Percentiles rank a stretch among this genome's conserved stretches.
Conservation (phyloP, 2,113 vertebrate genomes). For the Petroica traversi region DNA sequence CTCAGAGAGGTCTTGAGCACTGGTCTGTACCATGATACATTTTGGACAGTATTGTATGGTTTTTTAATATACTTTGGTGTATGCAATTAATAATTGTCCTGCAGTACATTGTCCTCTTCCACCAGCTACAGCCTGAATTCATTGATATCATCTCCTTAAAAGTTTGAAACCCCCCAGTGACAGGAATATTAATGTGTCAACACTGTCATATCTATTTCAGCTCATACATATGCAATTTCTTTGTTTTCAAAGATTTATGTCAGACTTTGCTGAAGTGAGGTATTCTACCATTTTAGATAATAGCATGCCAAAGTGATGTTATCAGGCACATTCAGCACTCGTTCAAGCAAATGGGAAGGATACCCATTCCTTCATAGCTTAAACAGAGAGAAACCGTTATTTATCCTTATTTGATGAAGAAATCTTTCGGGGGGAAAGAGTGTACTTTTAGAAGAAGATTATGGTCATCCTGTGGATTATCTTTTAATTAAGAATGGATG, state of each 20-base stretch:
- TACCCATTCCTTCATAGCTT: slow-evolving; percentile 59
- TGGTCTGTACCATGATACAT: neutral
- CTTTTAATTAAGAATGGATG: slow-evolving; percentile 99
- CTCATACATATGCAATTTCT: slow-evolving; percentile 99
- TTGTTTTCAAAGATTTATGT: slow-evolving; percentile 99
- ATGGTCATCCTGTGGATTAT: slow-evolving; percentile 97
- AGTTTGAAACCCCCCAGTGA: slow-evolving; percentile 99
- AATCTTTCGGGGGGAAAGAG: slow-evolving; percentile 80
- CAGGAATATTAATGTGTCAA: slow-evolving; percentile 99
- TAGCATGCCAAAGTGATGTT: slow-evolving; percentile 99
- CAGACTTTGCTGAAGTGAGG: slow-evolving; percentile 98
- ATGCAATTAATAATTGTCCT: slow-evolving; percentile 85
- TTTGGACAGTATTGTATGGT: neutral
- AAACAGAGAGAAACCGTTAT: slow-evolving; percentile 73
- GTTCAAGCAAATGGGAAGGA: slow-evolving; percentile 71
- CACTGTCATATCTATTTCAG: slow-evolving; percentile 99
- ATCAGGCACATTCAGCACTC: slow-evolving; percentile 86
- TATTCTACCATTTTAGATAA: slow-evolving; percentile 99
- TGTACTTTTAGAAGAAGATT: slow-evolving; percentile 94
- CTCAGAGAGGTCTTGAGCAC: slow-evolving; percentile 23
- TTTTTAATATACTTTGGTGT: slow-evolving; percentile 80
- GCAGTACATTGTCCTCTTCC: slow-evolving; percentile 83
- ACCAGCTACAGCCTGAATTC: slow-evolving; percentile 92
- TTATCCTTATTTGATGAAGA: slow-evolving; percentile 82
- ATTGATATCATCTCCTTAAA: slow-evolving; percentile 96